Percentiles rank a stretch among this genome's conserved stretches.
phyloP scores from a whole-genome alignment of 2,888 invertebrate genomes.

The Heteropelma amictum region DNA sequence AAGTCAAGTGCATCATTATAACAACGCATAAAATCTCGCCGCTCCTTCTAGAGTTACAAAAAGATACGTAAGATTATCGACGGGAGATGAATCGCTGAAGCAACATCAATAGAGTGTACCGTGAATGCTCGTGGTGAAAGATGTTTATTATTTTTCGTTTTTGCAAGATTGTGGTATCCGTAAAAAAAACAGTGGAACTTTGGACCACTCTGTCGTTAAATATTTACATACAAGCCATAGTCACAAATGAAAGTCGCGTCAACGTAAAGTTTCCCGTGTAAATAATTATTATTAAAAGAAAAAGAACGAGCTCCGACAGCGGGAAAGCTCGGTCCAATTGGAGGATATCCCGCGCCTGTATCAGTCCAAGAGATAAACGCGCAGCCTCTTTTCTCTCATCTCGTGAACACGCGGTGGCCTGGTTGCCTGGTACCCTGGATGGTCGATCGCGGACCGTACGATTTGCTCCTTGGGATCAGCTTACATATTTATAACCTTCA shows the following conservation, averaged over 20 bases:
- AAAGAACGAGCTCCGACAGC: constrained; percentile 9
- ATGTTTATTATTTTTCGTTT: too few species aligned
- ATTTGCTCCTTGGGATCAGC: constrained; percentile 30
- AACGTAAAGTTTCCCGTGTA: too few species aligned
- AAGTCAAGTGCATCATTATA: constrained; percentile 40
- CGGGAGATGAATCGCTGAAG: not conserved
- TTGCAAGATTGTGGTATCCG: too few species aligned
- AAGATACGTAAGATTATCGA: not conserved
- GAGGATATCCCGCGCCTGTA: constrained; percentile 6
- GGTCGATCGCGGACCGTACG: constrained; percentile 52
- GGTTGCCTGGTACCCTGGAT: constrained; percentile 63
- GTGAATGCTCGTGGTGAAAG: not conserved
- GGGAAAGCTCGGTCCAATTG: constrained; percentile 11
- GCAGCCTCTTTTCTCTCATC: constrained; percentile 51
- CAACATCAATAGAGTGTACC: not conserved
- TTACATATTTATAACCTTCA: not conserved
- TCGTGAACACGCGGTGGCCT: constrained; percentile 57
- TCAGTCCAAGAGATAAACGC: constrained; percentile 29
- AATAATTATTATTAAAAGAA: constrained; percentile 15
- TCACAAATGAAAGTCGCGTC: too few species aligned
- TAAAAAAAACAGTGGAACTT: too few species aligned
- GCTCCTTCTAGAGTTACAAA: constrained; percentile 29
- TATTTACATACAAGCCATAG: too few species aligned
- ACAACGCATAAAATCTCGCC: constrained; percentile 38
- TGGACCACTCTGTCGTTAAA: too few species aligned